Evolutionary conservation across 1,140 invertebrate genomes (phyloP).

Genomic region (Solen grandis): DNA sequence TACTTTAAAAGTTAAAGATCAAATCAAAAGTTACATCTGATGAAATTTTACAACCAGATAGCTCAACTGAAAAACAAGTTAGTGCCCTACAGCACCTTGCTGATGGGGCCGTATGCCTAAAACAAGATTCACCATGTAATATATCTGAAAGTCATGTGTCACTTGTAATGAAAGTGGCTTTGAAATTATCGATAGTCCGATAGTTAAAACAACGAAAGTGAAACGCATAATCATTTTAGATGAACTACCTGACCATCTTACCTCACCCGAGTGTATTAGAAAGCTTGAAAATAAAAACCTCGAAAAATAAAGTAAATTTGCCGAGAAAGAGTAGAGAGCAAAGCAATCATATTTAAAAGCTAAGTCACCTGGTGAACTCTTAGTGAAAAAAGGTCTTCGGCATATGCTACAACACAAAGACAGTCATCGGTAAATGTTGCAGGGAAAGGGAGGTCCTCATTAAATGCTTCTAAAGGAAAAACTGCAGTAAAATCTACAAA

Average conservation of each 20-base stretch:
- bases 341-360: constrained; percentile 29
- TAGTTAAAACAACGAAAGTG: constrained; percentile 1
- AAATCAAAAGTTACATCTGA: background rate
- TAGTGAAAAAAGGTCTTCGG: too few relatives aligned
- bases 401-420: too few relatives aligned
- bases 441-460: background rate
- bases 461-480: constrained; percentile 1
- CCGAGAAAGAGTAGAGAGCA: constrained; percentile 9
- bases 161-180: constrained; percentile 12
- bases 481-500: background rate
- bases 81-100: constrained; percentile 10
- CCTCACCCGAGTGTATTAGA: constrained; percentile 29
- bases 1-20: too few relatives aligned
- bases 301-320: constrained; percentile 44
- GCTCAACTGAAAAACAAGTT: background rate
- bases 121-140: background rate
- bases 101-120: background rate
- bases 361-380: constrained; percentile 3
- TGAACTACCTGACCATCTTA: constrained; percentile 20
- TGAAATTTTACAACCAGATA: constrained; percentile 4
- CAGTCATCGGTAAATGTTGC: too few relatives aligned
- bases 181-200: constrained; percentile 5
- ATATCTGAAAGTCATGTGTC: background rate
- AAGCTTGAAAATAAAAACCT: constrained; percentile 28
- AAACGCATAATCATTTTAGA: constrained; percentile 24